Base-by-base conservation (phyloP, 2,797 vertebrate species). In the Meriones psammophilus region DNA sequence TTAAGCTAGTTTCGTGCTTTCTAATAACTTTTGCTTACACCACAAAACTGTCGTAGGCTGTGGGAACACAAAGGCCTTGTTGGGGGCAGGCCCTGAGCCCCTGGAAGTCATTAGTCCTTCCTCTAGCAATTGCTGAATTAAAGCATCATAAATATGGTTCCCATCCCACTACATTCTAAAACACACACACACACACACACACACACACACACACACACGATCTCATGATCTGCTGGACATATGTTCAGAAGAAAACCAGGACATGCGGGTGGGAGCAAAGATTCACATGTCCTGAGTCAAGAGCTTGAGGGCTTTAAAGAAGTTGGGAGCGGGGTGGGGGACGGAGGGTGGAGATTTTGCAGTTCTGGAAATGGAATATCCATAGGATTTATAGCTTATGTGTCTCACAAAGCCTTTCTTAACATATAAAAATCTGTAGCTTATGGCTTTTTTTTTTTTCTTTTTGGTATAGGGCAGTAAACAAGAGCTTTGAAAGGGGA, bases 401-500 rank as follows among this genome's bases (percentile, higher is more conserved):
- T 98, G 97, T 98, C 98, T 98, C 98, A 98, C 95, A 91, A 79
- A 68, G 50, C 64, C 97, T 98, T 98, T 97, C 97, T 98, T 97
- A 78, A 90, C 96, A 94, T 68, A 98, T 98, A 98, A 98, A 98
- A 98, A 98, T 98, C 98, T 98, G 97, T 98, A 97, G 97, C 98
- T 98, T 98, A 98, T 98, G 97, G 96, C 97, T 83, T 93, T 78
- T 80, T 81, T n/a, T 81, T 88, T 80, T 77, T 64, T 80, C 90
- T 89, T 93, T 71, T 96, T 96, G 81, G 85, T 96, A 97, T 95
- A 88, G 93, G 92, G 97, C 98, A 97, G 98, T 98, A 98, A 98
- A 98, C 98, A 98, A 98, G 97, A 98, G 97, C 97, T 98, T 98
- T 98, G 98, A 98, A 98, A 98, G 95, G 98, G 98, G 98, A 98